phyloP scores from a whole-genome alignment of 2,888 invertebrate genomes.

The Drosophila flavopinicola region DNA sequence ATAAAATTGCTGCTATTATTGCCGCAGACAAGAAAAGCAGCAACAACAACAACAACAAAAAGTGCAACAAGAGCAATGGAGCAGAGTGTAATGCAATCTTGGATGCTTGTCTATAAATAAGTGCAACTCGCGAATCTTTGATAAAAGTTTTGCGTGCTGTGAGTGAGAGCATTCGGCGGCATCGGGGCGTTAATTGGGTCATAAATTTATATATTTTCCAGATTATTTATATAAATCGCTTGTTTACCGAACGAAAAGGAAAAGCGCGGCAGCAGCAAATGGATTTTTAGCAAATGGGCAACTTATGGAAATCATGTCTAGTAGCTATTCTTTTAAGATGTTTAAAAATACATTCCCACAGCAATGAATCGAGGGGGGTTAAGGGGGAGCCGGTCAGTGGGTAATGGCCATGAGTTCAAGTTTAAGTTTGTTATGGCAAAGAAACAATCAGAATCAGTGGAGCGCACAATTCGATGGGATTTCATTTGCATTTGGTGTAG shows the following conservation, averaged over 20 bases:
- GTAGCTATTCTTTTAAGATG: conserved; percentile 11
- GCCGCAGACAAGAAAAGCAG: conserved; percentile 18
- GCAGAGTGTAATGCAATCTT: conserved; percentile 71
- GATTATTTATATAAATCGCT: conserved; percentile 59
- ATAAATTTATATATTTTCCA: conserved; percentile 72
- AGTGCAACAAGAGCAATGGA: conserved; percentile 50
- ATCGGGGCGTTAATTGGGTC: conserved; percentile 73
- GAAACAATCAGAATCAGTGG: no score
- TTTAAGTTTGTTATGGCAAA: conserved; percentile 60
- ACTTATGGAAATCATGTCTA: conserved; percentile 28
- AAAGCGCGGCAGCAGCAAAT: conserved; percentile 9
- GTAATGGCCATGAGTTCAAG: conserved; percentile 60
- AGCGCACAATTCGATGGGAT: not conserved
- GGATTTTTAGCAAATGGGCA: conserved; percentile 7
- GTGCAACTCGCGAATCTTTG: conserved; percentile 67
- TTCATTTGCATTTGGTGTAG: conserved; percentile 7
- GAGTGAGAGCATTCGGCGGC: conserved; percentile 40
- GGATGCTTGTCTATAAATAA: conserved; percentile 64
- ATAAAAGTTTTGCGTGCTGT: conserved; percentile 59
- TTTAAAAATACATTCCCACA: conserved; percentile 37
- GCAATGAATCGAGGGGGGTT: conserved; percentile 12
- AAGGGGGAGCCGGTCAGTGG: conserved; percentile 7
- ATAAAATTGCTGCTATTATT: conserved; percentile 24
- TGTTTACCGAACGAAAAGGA: conserved; percentile 28
- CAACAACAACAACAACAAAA: conserved; percentile 10